Percentiles rank a stretch among this genome's conserved stretches.
phyloP scores from a whole-genome alignment of 2,888 invertebrate genomes.

The Scelioninae gen. 2 region DNA sequence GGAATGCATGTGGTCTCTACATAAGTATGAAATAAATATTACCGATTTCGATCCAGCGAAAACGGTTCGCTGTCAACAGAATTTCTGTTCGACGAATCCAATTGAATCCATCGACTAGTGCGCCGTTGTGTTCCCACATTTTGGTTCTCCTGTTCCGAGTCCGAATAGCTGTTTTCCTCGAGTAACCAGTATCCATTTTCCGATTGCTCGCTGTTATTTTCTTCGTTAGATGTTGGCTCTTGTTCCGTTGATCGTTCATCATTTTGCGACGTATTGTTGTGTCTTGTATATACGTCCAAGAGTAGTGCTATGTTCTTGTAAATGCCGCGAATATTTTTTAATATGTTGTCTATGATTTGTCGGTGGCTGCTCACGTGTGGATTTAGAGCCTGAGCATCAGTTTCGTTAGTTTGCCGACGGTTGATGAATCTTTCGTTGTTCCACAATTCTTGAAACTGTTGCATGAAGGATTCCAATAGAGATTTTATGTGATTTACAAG shows the following conservation, averaged over 20 bases:
- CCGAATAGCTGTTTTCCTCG: slow-evolving; percentile 71
- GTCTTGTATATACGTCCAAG: slow-evolving; percentile 52
- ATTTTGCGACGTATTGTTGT: slow-evolving; percentile 34
- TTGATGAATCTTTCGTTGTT: not conserved
- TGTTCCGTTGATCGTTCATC: slow-evolving; percentile 39
- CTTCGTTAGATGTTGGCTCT: slow-evolving; percentile 56
- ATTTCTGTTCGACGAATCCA: slow-evolving; percentile 64
- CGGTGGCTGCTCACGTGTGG: not conserved
- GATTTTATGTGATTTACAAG: not conserved
- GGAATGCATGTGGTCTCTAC: too few relatives aligned
- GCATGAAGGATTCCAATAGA: not conserved
- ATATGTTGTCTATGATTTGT: slow-evolving; percentile 41
- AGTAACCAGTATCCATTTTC: slow-evolving; percentile 72
- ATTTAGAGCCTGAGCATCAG: not conserved
- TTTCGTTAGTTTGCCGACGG: not conserved
- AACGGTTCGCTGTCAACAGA: slow-evolving; percentile 52
- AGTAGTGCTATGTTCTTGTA: slow-evolving; percentile 42
- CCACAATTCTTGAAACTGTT: slow-evolving; percentile 3
- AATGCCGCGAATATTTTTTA: slow-evolving; percentile 42
- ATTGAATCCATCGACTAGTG: slow-evolving; percentile 70
- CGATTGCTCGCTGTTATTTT: slow-evolving; percentile 66
- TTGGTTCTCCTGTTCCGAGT: slow-evolving; percentile 69
- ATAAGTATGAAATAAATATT: slow-evolving; percentile 1
- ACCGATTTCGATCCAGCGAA: slow-evolving; percentile 40
- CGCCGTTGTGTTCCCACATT: slow-evolving; percentile 62